Conservation (phyloP, 2,113 vertebrate genomes). For the Cebidichthys violaceus region DNA sequence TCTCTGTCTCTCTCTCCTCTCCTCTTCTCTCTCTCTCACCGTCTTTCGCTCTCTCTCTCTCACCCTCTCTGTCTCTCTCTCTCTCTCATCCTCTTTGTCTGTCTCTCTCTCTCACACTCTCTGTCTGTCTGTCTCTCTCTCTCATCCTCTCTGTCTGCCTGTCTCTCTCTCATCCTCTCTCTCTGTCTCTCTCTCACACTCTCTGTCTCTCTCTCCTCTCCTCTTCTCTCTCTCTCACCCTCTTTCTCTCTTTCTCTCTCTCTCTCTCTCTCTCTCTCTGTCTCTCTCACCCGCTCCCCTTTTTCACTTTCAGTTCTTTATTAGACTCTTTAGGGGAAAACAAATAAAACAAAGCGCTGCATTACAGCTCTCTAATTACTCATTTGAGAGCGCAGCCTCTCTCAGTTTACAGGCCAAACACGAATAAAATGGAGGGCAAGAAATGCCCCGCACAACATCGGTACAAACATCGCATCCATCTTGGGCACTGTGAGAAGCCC, state of each 20-base stretch:
- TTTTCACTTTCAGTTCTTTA: constrained; percentile 28
- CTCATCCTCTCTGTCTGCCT: too few species aligned
- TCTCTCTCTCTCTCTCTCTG: too few species aligned
- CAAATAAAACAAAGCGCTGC: constrained; percentile 64
- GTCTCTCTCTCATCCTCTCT: not conserved
- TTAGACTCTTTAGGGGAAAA: constrained; percentile 52
- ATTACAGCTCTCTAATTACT: constrained; percentile 73
- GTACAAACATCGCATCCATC: constrained; percentile 67
- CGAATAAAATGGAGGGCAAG: constrained; percentile 66
- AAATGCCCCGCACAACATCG: constrained; percentile 48
- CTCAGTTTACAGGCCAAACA: constrained; percentile 66
- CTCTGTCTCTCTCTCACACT: too few species aligned
- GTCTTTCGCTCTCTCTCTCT: too few species aligned
- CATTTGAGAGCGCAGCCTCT: constrained; percentile 62
- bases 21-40: too few species aligned
- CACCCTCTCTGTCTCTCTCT: too few species aligned
- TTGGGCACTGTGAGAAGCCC: constrained; percentile 23
- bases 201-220: not conserved
- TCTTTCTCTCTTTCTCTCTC: not conserved
- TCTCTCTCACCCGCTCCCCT: not conserved
- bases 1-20: not conserved
- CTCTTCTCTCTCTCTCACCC: not conserved
- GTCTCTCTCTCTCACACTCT: not conserved
- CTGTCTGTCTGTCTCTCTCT: too few species aligned
- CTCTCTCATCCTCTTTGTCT: not conserved